phyloP scores from a whole-genome alignment of 2,888 invertebrate species.

The Dryomyza anilis region DNA sequence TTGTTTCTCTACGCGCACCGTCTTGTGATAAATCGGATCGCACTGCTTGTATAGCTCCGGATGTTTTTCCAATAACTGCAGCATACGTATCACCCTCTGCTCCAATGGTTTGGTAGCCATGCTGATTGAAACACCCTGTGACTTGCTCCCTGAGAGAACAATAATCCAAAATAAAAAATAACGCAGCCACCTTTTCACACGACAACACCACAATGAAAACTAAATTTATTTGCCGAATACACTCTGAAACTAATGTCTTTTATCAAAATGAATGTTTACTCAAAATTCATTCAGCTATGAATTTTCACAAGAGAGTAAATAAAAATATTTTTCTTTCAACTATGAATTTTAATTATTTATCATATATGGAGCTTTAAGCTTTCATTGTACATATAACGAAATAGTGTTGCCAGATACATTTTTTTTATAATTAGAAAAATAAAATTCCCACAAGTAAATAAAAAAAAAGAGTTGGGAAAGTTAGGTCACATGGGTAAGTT shows the following conservation, averaged over 20 bases:
- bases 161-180: no score
- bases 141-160: background rate
- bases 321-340: no score
- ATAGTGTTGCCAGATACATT: no score
- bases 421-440: no score
- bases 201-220: background rate
- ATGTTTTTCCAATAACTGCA: slow-evolving; percentile 10
- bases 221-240: slow-evolving; percentile 9
- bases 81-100: slow-evolving; percentile 8
- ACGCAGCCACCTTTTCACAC: background rate
- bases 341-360: no score
- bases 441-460: no score
- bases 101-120: slow-evolving; percentile 5
- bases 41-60: slow-evolving; percentile 19
- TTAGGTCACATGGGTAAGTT: no score
- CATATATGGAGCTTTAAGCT: no score
- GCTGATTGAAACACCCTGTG: background rate
- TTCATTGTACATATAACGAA: no score
- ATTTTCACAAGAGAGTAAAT: no score
- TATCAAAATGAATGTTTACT: background rate
- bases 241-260: no score
- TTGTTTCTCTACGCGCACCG: slow-evolving; percentile 29
- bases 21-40: background rate
- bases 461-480: no score
- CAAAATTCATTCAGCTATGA: slow-evolving; percentile 15